Conservation (phyloP, 2,888 invertebrate genomes). For the Lasioglossum malachurum region DNA sequence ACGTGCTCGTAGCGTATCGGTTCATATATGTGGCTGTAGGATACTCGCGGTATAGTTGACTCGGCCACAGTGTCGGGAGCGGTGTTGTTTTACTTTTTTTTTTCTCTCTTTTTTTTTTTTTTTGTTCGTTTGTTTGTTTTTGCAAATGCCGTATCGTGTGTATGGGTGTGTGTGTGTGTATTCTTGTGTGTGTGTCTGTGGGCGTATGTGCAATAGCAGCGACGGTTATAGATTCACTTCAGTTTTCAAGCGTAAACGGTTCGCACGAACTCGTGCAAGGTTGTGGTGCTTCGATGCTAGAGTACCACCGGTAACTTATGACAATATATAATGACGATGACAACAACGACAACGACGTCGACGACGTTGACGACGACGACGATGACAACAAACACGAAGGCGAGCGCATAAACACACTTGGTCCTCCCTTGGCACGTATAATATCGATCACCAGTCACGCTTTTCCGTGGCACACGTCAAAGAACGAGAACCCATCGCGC, state of each 20-base stretch:
- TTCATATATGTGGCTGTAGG: slow-evolving; percentile 67
- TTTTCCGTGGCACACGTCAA: slow-evolving; percentile 63
- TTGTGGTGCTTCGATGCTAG: slow-evolving; percentile 24
- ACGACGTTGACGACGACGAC: not conserved
- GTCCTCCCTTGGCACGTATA: slow-evolving; percentile 51
- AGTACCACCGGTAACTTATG: slow-evolving; percentile 18
- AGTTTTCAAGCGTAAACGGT: slow-evolving; percentile 22
- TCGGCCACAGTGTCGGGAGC: slow-evolving; percentile 31
- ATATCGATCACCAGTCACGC: slow-evolving; percentile 68
- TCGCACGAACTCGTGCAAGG: slow-evolving; percentile 26
- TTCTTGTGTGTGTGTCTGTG: not conserved
- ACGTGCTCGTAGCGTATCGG: slow-evolving; percentile 67
- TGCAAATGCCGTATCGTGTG: not conserved
- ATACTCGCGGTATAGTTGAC: slow-evolving; percentile 25
- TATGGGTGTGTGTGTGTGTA: not conserved
- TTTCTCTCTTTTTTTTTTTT: not conserved
- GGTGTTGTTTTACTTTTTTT: not conserved
- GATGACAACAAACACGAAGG: not conserved
- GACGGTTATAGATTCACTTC: slow-evolving; percentile 34
- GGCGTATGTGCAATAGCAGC: slow-evolving; percentile 13
- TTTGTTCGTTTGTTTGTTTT: not conserved
- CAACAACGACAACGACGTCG: slow-evolving; percentile 32
- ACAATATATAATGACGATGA: slow-evolving; percentile 15
- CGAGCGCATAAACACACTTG: slow-evolving; percentile 43
- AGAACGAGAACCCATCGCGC: slow-evolving; percentile 60